phyloP scores from a whole-genome alignment of 2,888 invertebrate genomes.

The Hyles lineata region DNA sequence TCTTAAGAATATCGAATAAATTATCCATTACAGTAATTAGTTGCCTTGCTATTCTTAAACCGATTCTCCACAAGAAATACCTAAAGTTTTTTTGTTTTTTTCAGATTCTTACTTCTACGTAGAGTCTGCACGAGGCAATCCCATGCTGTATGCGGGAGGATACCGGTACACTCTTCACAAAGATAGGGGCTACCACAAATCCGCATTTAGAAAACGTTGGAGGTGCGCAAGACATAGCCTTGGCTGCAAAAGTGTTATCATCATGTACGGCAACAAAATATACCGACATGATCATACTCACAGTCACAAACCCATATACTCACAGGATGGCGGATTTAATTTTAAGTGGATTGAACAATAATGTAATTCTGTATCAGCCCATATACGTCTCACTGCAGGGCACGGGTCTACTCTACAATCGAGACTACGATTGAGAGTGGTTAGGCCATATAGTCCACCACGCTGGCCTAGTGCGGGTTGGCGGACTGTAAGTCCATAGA shows the following conservation, averaged over 20 bases:
- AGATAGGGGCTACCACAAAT: background rate
- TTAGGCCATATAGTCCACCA: too few relatives aligned
- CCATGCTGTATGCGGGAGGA: slow-evolving; percentile 7
- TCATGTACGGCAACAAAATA: slow-evolving; percentile 9
- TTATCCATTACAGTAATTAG: too few relatives aligned
- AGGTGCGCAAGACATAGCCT: slow-evolving; percentile 18
- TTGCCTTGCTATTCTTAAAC: too few relatives aligned
- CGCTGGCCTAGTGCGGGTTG: too few relatives aligned
- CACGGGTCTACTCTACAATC: too few relatives aligned
- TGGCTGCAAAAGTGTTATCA: slow-evolving; percentile 1
- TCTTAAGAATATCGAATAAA: too few relatives aligned
- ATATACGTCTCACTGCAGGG: too few relatives aligned
- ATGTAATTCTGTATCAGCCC: too few relatives aligned
- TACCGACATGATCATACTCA: background rate
- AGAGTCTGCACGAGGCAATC: slow-evolving; percentile 4
- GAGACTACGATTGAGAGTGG: too few relatives aligned
- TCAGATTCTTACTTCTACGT: slow-evolving; percentile 7
- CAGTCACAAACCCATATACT: background rate
- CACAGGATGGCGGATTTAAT: background rate
- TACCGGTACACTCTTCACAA: slow-evolving; percentile 18
- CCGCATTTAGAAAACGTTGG: background rate
- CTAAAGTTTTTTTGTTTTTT: background rate
- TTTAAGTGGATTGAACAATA: background rate
- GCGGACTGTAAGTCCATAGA: too few relatives aligned
- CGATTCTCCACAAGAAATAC: too few relatives aligned